Conservation (phyloP, 2,113 vertebrate species). For the Colossoma macropomum region DNA sequence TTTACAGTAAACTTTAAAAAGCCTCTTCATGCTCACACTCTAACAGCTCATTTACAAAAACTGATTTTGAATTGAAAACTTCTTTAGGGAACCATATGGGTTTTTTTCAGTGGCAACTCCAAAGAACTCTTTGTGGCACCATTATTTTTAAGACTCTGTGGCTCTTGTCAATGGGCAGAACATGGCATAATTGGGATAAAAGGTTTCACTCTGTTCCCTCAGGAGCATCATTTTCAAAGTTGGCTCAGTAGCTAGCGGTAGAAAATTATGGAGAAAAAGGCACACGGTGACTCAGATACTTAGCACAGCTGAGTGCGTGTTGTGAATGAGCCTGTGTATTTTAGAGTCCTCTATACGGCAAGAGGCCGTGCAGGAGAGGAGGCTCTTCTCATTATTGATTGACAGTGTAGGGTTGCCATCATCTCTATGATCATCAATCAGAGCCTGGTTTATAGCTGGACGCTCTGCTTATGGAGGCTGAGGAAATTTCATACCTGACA, state of each 20-base stretch:
- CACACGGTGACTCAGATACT: background rate
- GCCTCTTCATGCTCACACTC: no score
- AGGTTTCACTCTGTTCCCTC: background rate
- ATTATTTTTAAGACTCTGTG: background rate
- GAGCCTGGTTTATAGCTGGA: constrained; percentile 26
- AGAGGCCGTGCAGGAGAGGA: background rate
- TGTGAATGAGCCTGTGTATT: constrained; percentile 5
- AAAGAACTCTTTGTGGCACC: background rate
- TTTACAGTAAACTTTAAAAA: no score
- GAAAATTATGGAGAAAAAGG: background rate
- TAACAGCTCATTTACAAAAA: no score
- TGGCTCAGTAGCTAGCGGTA: background rate
- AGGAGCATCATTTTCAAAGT: background rate
- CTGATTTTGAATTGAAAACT: no score
- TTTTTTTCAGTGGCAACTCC: no score
- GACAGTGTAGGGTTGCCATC: constrained; percentile 16
- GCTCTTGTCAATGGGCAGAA: background rate
- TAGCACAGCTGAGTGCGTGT: background rate
- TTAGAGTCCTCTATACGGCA: constrained; percentile 1
- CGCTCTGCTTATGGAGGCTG: background rate
- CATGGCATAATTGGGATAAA: background rate
- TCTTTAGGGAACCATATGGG: no score
- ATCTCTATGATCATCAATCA: constrained; percentile 39
- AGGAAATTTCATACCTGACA: background rate
- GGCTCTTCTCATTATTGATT: constrained; percentile 24